Conservation (phyloP, 2,113 vertebrate species). For the Struthio camelus region DNA sequence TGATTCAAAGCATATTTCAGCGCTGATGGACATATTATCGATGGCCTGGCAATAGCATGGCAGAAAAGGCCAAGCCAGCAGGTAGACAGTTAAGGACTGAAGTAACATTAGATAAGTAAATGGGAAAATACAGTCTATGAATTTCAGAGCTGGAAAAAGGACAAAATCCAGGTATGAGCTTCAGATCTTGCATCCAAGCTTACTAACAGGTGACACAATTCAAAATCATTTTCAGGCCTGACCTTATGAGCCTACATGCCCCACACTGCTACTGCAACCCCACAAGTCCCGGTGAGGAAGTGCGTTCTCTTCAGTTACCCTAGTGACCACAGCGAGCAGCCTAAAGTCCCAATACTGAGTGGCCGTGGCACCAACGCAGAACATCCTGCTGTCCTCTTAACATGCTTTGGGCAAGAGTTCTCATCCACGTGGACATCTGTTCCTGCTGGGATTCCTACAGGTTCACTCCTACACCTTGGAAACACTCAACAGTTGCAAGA, state of each 20-base stretch:
- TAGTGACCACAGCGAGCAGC: background rate
- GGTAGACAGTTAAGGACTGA: conserved; percentile 8
- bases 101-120: background rate
- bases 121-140: background rate
- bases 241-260: background rate
- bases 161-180: background rate
- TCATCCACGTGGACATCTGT: rapidly evolving
- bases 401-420: background rate
- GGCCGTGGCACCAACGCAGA: background rate
- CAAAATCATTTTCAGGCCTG: background rate
- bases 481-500: too few relatives aligned
- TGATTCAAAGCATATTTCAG: background rate
- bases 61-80: background rate
- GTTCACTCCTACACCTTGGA: background rate
- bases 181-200: background rate
- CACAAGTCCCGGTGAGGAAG: rapidly evolving
- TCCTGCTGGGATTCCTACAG: background rate
- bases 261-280: background rate
- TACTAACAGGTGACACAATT: background rate
- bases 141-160: background rate
- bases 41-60: background rate
- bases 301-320: background rate
- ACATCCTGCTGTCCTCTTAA: background rate
- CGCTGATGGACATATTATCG: background rate
- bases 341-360: background rate